Evolutionary conservation across 1,140 invertebrate genomes (phyloP), one percentile per base, ranked within the genome.

Genomic region (Calycopis cecrops): DNA sequence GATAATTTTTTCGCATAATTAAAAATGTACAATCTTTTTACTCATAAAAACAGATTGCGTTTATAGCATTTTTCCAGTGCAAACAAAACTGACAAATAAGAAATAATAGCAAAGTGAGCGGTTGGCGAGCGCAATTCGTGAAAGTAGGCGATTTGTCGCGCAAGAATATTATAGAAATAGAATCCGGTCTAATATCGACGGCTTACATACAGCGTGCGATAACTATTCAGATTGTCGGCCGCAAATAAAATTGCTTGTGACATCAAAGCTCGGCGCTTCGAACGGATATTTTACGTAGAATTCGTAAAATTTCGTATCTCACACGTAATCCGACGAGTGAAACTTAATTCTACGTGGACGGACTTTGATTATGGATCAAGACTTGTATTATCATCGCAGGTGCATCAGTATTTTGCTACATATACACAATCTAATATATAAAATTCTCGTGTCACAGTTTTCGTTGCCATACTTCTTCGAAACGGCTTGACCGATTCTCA

Each of bases 101-200:
- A 21, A 42, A 53, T 40, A 53, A 53, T 53, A 53, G 52, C 14
- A 28, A 21, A 38, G 51, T 42, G 51, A 53, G 38, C 57, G 57
- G 48, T 59, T 59, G 35, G 44, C 16, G 47, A 52, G 21, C 48
- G 57, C 57, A 47, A 60, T 69, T 57, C 55, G 48, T 38, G 64
- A 62, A 67, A 60, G 55, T 51, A 59, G 55, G 63, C 63, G 57
- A 63, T 59, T 57, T 57, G 62, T 60, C 62, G 63, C 51, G 59
- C 57, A 48, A 47, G 21, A 54, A 58, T 53, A 57, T 61, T 64
- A 58, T 60, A 64, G 52, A 58, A 64, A 61, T 64, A 60, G 59
- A 64, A 64, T 58, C 62, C 44, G 55, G 57, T 64, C 52, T 64
- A 60, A 60, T 64, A 60, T 57, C 62, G 48, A 64, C 52, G 57